Evolutionary conservation across 2,888 invertebrate genomes (phyloP).

Genomic region (Elysia crispata): DNA sequence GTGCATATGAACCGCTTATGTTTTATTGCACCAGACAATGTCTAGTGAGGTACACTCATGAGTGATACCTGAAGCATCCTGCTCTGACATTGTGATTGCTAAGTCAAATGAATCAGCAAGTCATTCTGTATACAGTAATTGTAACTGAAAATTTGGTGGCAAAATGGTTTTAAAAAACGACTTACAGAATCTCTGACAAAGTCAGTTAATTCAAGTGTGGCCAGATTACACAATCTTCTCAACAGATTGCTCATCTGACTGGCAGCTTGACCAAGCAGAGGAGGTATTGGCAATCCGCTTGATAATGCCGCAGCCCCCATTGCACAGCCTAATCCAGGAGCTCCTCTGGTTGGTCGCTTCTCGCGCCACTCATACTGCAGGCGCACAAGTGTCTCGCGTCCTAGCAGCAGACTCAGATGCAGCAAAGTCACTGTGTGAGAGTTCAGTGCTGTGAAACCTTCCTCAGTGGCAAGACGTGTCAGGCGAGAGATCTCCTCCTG

Average conservation of each 20-base stretch:
- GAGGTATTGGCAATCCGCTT: conserved; percentile 23
- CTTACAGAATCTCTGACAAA: conserved; percentile 49
- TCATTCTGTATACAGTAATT: too few relatives aligned
- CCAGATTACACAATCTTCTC: conserved; percentile 69
- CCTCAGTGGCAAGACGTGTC: conserved; percentile 54
- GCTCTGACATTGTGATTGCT: too few relatives aligned
- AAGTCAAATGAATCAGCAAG: too few relatives aligned
- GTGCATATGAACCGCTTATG: too few relatives aligned
- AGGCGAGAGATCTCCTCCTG: conserved; percentile 48
- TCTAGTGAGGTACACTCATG: too few relatives aligned
- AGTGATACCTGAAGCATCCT: too few relatives aligned
- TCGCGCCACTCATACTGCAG: conserved; percentile 78
- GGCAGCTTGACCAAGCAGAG: conserved; percentile 52
- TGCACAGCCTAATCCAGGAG: too few relatives aligned
- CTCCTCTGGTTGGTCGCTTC: conserved; percentile 39
- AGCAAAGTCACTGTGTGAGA: conserved; percentile 90
- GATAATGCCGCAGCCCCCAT: too few relatives aligned
- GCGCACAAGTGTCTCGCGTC: conserved; percentile 74
- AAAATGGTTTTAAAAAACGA: too few relatives aligned
- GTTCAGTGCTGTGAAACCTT: conserved; percentile 89
- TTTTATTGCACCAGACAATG: too few relatives aligned
- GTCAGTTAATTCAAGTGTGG: conserved; percentile 72
- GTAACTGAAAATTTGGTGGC: too few relatives aligned
- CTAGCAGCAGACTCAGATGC: conserved; percentile 89
- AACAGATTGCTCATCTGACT: conserved; percentile 69